A percentile compares a stretch with the other conserved stretches of the same genome.
Conservation (phyloP, 2,113 vertebrate species). For the Prionailurus bengalensis region DNA sequence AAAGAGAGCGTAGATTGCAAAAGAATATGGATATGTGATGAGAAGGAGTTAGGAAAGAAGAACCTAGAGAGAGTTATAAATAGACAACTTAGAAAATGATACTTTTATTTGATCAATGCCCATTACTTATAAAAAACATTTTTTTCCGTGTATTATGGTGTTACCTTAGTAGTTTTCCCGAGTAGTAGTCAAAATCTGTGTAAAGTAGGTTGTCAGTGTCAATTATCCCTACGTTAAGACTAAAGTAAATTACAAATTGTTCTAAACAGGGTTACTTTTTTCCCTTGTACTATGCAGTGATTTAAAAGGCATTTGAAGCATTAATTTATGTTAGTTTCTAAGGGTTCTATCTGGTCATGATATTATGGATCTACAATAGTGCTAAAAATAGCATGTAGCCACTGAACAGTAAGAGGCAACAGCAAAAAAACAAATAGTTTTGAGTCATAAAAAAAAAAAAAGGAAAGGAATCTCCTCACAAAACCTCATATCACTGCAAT, state of each 20-base stretch:
- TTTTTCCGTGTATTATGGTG: background rate
- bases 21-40: background rate
- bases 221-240: conserved; percentile 19
- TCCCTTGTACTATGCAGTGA: background rate
- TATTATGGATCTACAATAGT: conserved; percentile 28
- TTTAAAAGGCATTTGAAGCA: conserved; percentile 6
- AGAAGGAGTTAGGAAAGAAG: background rate
- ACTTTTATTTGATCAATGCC: background rate
- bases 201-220: conserved; percentile 21
- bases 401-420: conserved; percentile 39
- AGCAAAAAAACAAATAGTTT: background rate
- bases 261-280: conserved; percentile 37
- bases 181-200: conserved; percentile 3
- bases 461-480: background rate
- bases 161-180: background rate
- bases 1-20: background rate
- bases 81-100: background rate
- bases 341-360: background rate
- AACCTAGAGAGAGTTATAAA: background rate
- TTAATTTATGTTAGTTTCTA: conserved; percentile 60
- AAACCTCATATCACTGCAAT: background rate
- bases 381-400: conserved; percentile 42
- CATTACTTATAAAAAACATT: background rate
- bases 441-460: background rate
- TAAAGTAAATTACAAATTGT: conserved; percentile 69